phyloP scores from a whole-genome alignment of 1,140 invertebrate genomes.

The Zaprionus kolodkinae region DNA sequence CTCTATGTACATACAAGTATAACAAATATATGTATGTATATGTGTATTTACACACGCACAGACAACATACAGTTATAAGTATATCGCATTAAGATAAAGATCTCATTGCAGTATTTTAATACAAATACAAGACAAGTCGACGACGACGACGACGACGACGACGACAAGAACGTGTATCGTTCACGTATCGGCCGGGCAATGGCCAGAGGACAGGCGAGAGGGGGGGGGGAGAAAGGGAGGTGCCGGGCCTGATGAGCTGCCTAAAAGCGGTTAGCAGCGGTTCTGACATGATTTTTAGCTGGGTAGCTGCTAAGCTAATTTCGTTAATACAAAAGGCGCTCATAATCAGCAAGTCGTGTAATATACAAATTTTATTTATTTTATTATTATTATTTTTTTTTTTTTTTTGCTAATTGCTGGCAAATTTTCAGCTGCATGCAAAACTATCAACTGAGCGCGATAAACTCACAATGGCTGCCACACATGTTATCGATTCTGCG shows the following conservation, averaged over 20 bases:
- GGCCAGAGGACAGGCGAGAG: not conserved
- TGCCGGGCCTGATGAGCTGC: slow-evolving; percentile 33
- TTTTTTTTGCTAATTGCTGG: slow-evolving; percentile 28
- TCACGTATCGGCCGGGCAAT: slow-evolving; percentile 32
- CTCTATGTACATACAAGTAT: slow-evolving; percentile 1
- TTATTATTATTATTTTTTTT: slow-evolving; percentile 8
- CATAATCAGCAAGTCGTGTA: slow-evolving; percentile 27
- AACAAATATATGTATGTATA: not conserved
- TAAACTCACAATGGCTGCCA: not conserved
- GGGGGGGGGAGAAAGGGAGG: not conserved
- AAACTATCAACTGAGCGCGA: slow-evolving; percentile 31
- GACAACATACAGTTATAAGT: slow-evolving; percentile 6
- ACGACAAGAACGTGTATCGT: slow-evolving; percentile 42
- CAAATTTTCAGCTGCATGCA: slow-evolving; percentile 14
- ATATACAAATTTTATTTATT: slow-evolving; percentile 25
- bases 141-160: slow-evolving; percentile 2
- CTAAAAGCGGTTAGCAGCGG: slow-evolving; percentile 36
- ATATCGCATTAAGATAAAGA: slow-evolving; percentile 45
- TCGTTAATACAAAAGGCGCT: slow-evolving; percentile 42
- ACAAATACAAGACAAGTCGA: slow-evolving; percentile 31
- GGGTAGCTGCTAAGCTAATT: slow-evolving; percentile 51
- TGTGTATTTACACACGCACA: slow-evolving; percentile 4
- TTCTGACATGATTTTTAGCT: slow-evolving; percentile 48
- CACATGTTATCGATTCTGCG: slow-evolving; percentile 2
- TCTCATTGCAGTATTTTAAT: slow-evolving; percentile 55